Conservation (phyloP, 2,888 invertebrate genomes). For the Pammene aurita region DNA sequence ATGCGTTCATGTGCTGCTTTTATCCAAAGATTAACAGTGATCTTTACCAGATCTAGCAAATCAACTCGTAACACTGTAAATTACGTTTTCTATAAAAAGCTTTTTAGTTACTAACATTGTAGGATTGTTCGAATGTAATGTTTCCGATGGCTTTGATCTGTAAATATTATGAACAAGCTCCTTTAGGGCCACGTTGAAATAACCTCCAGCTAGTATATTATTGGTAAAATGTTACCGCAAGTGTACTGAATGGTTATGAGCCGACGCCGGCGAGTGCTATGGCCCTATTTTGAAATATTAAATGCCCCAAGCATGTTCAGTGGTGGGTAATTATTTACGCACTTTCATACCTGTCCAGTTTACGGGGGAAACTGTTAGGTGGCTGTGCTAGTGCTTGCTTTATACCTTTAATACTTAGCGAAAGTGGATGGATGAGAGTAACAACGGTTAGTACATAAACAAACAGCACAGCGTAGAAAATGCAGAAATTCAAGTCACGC, state of each 20-base stretch:
- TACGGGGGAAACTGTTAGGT: conserved; percentile 25
- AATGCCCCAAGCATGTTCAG: conserved; percentile 38
- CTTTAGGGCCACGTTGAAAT: neutral
- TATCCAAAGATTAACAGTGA: too few species aligned
- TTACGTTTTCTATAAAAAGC: too few species aligned
- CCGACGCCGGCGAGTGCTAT: conserved; percentile 15
- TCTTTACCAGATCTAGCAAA: too few species aligned
- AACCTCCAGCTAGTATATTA: conserved; percentile 26
- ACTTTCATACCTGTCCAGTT: conserved; percentile 40
- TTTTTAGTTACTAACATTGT: too few species aligned
- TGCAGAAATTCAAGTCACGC: neutral
- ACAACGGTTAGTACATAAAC: conserved; percentile 1
- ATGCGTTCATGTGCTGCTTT: too few species aligned
- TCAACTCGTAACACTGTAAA: too few species aligned
- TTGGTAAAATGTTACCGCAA: conserved; percentile 34
- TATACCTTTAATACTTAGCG: conserved; percentile 15
- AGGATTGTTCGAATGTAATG: too few species aligned
- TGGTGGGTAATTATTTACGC: conserved; percentile 40
- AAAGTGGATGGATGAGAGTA: conserved; percentile 22
- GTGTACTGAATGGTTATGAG: conserved; percentile 35
- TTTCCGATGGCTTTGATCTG: neutral
- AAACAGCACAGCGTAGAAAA: neutral
- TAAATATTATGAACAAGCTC: neutral
- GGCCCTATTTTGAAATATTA: conserved; percentile 39
- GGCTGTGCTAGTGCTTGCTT: conserved; percentile 13